These are phyloP conservation scores for Polyommatus icarus DNA, from an alignment of 2,888 invertebrate genomes.

Conservation along the genomic window DNA sequence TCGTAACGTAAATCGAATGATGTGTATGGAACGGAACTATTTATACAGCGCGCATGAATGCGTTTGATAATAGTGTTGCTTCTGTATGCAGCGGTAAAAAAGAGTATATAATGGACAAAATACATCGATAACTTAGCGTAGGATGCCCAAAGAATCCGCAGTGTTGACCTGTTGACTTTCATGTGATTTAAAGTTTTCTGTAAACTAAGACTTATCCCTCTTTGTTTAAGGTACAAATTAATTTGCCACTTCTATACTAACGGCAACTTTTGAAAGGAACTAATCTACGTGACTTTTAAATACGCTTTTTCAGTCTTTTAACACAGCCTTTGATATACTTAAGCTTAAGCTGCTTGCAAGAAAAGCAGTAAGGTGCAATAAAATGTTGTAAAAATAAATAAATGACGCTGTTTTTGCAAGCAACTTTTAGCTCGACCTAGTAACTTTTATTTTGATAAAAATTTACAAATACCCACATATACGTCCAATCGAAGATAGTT, in stretches of 20 bases:
- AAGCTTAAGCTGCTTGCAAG: constrained; percentile 6
- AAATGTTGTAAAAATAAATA: neutral
- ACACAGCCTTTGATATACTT: constrained; percentile 9
- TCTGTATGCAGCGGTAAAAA: constrained; percentile 75
- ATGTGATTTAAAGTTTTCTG: constrained; percentile 64
- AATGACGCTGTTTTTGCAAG: constrained; percentile 2
- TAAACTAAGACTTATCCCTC: constrained; percentile 79
- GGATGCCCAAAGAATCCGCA: constrained; percentile 77
- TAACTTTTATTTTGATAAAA: constrained; percentile 17
- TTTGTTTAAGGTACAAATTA: constrained; percentile 51
- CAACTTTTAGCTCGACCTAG: constrained; percentile 1
- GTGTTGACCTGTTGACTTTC: constrained; percentile 73
- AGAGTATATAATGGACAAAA: constrained; percentile 72
- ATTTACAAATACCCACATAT: constrained; percentile 27
- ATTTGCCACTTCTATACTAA: constrained; percentile 44
- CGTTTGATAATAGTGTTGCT: constrained; percentile 67
- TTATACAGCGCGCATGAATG: constrained; percentile 69
- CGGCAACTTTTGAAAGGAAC: constrained; percentile 30
- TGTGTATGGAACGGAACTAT: constrained; percentile 63
- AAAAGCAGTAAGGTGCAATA: neutral
- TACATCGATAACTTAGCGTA: constrained; percentile 72
- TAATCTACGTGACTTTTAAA: constrained; percentile 25
- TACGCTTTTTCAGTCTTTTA: constrained; percentile 27
- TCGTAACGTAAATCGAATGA: constrained; percentile 61
- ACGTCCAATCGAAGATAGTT: constrained; percentile 4